These are phyloP conservation scores for Rambutsinella grinnellia DNA, from an alignment of 2,888 invertebrate genomes.

Conservation along the genomic window DNA sequence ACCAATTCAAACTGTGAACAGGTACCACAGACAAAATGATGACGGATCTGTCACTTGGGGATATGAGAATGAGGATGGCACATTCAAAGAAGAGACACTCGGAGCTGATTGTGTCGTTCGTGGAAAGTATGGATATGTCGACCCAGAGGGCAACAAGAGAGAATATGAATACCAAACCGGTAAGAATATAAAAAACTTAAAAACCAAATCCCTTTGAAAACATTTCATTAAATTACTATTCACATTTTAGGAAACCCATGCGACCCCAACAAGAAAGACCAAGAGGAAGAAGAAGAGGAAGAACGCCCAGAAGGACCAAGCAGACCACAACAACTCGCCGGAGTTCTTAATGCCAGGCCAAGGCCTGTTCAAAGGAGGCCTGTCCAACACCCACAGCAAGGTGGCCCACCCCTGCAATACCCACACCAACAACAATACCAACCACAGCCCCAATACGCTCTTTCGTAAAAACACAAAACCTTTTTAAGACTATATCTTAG, in stretches of 20 bases:
- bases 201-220: background rate
- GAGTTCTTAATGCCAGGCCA: conserved; percentile 58
- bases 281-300: conserved; percentile 62
- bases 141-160: conserved; percentile 65
- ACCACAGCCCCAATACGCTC: conserved; percentile 42
- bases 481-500: conserved; percentile 20
- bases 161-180: conserved; percentile 65
- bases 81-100: conserved; percentile 66
- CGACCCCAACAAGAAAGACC: conserved; percentile 65
- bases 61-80: conserved; percentile 65
- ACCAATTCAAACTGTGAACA: conserved; percentile 65
- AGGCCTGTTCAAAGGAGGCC: conserved; percentile 56
- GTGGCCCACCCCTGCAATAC: conserved; percentile 7
- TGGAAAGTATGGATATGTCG: conserved; percentile 66
- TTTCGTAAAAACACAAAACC: conserved; percentile 23
- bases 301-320: conserved; percentile 58
- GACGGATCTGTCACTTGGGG: conserved; percentile 66
- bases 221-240: background rate
- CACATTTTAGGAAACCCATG: conserved; percentile 60
- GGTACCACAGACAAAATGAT: conserved; percentile 64
- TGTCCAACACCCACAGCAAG: conserved; percentile 38
- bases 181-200: conserved; percentile 7
- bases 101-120: conserved; percentile 66
- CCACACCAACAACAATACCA: conserved; percentile 48
- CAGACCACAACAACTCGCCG: conserved; percentile 55